Conservation (phyloP, 2,797 vertebrate genomes). For the Calcarius lapponicus region DNA sequence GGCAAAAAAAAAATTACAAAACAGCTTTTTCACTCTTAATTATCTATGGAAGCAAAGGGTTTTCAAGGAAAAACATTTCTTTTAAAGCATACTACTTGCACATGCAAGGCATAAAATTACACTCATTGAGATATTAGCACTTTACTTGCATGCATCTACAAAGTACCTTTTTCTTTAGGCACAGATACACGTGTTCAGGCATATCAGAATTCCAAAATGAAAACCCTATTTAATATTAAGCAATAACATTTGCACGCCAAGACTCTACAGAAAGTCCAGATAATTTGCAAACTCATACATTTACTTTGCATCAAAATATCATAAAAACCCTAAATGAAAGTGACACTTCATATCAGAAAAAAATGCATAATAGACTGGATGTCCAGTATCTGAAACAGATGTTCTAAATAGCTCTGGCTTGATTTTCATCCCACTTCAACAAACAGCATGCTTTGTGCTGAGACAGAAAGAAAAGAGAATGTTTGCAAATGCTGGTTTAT, state of each 20-base stretch:
- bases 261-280: neutral
- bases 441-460: neutral
- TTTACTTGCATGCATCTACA: neutral
- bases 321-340: neutral
- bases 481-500: neutral
- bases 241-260: neutral
- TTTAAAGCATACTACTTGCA: neutral
- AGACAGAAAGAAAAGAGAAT: neutral
- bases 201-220: neutral
- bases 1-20: accelerated
- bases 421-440: neutral
- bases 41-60: neutral
- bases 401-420: neutral
- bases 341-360: neutral
- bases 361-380: neutral
- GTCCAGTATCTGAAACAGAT: neutral
- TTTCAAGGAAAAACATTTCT: neutral
- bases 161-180: neutral
- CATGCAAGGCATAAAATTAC: neutral
- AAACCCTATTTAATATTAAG: neutral
- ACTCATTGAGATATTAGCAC: neutral
- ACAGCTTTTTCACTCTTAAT: neutral
- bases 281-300: neutral
- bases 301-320: neutral
- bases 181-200: neutral